Evolutionary conservation across 2,113 vertebrate species (phyloP).

Genomic region (Sardina pilchardus): DNA sequence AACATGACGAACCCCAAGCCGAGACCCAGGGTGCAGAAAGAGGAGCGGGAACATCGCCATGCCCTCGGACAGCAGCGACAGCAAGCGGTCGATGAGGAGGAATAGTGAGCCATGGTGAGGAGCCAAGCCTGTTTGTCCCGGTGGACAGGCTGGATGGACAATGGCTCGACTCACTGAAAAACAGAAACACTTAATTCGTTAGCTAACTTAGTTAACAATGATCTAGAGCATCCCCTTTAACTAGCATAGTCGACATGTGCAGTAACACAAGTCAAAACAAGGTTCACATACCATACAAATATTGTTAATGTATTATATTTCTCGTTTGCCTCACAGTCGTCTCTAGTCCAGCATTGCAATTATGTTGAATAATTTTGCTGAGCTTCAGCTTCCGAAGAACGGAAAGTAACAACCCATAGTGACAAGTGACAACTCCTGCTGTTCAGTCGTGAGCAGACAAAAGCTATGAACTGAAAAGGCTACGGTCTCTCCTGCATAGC

Average conservation of each 20-base stretch:
- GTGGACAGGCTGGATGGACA: neutral
- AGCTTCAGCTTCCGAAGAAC: neutral
- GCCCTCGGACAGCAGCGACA: constrained; percentile 51
- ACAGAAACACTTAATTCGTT: neutral
- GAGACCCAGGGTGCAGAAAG: constrained; percentile 78
- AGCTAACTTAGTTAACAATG: neutral
- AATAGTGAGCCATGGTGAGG: constrained; percentile 40
- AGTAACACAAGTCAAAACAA: neutral
- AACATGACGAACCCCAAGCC: constrained; percentile 79
- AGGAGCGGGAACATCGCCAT: constrained; percentile 72
- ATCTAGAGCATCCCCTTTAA: neutral
- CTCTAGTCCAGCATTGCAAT: neutral
- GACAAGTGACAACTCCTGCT: neutral
- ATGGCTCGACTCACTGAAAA: neutral
- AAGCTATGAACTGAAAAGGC: neutral
- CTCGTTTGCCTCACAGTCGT: neutral
- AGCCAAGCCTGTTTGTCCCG: too few relatives aligned
- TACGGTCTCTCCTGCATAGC: neutral
- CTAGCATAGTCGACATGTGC: neutral
- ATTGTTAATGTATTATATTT: neutral
- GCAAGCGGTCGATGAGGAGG: neutral
- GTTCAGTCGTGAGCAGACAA: neutral
- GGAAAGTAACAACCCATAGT: neutral
- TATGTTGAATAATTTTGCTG: neutral
- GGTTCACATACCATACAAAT: neutral